Evolutionary conservation across 2,888 invertebrate genomes (phyloP), one percentile per base, ranked within the genome.

Genomic region (Tyria jacobaeae): DNA sequence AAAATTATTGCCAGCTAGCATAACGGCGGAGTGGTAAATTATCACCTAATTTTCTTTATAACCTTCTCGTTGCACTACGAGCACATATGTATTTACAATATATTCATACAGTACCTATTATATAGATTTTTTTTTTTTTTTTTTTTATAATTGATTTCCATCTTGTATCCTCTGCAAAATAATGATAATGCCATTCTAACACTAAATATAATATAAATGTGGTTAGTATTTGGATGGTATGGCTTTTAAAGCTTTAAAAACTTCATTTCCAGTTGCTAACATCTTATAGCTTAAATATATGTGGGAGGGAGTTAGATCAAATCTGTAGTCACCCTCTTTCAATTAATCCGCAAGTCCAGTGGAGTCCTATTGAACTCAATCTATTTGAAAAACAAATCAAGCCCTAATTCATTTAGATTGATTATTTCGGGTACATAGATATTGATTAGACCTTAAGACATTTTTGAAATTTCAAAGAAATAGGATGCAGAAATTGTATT

Each of bases 281-380:
- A 50, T 63, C 68, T 69, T 34, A 54, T 64, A 17, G 55, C 68
- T 73, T 72, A 50, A 35, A 7, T 55, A 56, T 41, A 27, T 41
- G 15, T 37, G 27, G 4, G 7, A 65, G 51, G 64, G 58, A 65
- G 64, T 70, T 62, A 70, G 71, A 79, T 80, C 79, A 81, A 83
- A 79, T 84, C 82, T 78, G 76, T 76, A 84, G 86, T 83, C 80
- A 84, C 81, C 81, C 83, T 84, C 81, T 82, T 82, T 84, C 84
- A 87, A 87, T 88, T 88, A 89, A 86, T 85, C 77, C 75, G 63
- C 74, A 77, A 84, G 81, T 76, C 77, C 73, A 82, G 78, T 75
- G 76, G 78, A 82, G 77, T 76, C 74, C 80, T 83, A 79, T 80
- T 79, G 78, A 67, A 66, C 69, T 72, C 80, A 84, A 84, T 85